These are phyloP conservation scores for Drosophila eohydei DNA, from an alignment of 2,888 invertebrate species.

Conservation along the genomic window DNA sequence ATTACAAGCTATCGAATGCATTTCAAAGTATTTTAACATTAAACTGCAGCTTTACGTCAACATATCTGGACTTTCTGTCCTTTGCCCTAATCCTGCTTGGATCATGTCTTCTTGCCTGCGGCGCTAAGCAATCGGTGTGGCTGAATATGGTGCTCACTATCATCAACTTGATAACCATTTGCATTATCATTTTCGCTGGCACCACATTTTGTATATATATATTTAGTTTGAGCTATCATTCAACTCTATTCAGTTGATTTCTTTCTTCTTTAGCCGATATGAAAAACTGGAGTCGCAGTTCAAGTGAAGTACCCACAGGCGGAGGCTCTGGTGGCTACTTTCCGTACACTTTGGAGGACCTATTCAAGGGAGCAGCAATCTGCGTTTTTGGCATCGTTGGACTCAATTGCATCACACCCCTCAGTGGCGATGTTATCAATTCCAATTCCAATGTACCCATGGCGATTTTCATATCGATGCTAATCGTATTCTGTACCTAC, in stretches of 20 bases:
- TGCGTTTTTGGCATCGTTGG: conserved; percentile 8
- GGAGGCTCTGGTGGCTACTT: background rate
- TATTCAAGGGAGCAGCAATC: background rate
- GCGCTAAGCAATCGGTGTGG: background rate
- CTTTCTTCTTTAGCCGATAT: background rate
- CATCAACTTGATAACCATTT: conserved; percentile 5
- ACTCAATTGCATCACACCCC: background rate
- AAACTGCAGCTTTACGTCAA: background rate
- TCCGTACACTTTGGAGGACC: background rate
- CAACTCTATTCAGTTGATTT: background rate
- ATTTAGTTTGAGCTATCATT: background rate
- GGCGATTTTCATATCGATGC: conserved; percentile 1
- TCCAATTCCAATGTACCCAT: conserved; percentile 2
- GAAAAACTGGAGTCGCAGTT: background rate
- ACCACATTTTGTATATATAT: background rate
- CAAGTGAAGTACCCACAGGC: background rate
- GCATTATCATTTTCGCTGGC: background rate
- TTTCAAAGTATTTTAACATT: background rate
- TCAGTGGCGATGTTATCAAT: conserved; percentile 2
- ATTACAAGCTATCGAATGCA: background rate
- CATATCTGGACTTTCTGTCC: conserved; percentile 1
- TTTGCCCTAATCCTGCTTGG: background rate
- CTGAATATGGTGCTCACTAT: background rate
- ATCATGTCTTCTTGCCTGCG: background rate
- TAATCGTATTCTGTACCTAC: background rate